Conservation (phyloP, 2,797 vertebrate species). For the Myotis vivesi region DNA sequence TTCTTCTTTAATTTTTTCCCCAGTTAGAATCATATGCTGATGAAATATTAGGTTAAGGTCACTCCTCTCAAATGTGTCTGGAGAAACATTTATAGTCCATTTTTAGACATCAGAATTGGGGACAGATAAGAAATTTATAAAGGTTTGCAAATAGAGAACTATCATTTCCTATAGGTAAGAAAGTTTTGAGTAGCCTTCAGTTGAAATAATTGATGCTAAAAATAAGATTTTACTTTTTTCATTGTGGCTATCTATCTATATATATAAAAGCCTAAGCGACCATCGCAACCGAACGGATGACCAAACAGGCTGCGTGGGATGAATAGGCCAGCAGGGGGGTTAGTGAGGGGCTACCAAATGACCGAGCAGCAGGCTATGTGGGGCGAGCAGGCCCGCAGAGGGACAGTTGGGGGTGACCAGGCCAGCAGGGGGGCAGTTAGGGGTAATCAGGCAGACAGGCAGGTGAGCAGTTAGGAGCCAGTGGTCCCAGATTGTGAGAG, state of each 20-base stretch:
- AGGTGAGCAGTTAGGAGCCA: no score
- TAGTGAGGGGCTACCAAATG: no score
- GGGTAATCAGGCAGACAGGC: no score
- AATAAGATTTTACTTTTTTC: constrained; percentile 31
- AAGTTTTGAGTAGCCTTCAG: not conserved
- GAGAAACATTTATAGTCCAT: constrained; percentile 4
- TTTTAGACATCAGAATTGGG: constrained; percentile 24
- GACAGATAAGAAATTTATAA: not conserved
- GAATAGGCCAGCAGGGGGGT: no score
- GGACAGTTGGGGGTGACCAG: no score
- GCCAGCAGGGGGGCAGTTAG: no score
- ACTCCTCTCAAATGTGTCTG: not conserved
- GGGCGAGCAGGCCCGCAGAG: no score
- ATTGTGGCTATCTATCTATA: not conserved
- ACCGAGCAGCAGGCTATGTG: no score
- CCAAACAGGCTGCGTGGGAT: no score
- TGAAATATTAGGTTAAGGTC: not conserved
- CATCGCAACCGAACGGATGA: no score
- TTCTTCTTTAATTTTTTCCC: not conserved
- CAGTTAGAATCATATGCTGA: not conserved
- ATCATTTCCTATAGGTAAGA: not conserved
- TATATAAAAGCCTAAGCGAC: no score
- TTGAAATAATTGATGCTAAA: constrained; percentile 38
- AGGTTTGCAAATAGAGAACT: constrained; percentile 4
- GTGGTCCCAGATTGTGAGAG: no score